A percentile compares a stretch with the other conserved stretches of the same genome.
Conservation (phyloP, 1,140 invertebrate species). For the Stenopsyche tienmushanensis region DNA sequence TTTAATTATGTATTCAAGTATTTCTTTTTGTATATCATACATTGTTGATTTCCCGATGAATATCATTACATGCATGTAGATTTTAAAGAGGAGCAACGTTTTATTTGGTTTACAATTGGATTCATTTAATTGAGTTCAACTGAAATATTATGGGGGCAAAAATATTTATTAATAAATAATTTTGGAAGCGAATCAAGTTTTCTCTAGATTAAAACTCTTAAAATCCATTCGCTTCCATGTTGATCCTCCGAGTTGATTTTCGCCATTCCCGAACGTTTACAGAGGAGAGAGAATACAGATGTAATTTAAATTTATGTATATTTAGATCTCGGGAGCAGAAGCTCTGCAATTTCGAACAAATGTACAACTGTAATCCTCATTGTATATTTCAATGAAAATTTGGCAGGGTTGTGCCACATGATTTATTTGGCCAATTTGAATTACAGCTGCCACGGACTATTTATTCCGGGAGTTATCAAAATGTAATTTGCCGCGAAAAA, state of each 20-base stretch:
- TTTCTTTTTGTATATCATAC: no score
- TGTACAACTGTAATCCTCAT: neutral
- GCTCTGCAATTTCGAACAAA: neutral
- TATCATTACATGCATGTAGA: no score
- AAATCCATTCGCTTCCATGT: neutral
- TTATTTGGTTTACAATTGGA: no score
- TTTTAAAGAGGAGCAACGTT: no score
- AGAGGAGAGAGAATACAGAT: neutral
- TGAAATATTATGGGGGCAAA: no score
- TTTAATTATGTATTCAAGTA: no score
- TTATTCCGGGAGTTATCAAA: neutral
- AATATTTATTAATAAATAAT: no score
- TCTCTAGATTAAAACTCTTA: no score
- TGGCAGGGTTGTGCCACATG: neutral
- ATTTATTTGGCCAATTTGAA: neutral
- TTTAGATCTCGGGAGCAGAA: neutral
- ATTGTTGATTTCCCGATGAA: no score
- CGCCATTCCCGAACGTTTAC: neutral
- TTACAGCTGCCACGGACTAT: no score
- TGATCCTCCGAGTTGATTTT: neutral
- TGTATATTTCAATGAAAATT: neutral
- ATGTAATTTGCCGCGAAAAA: neutral
- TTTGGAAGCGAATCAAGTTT: no score
- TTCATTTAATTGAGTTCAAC: no score
- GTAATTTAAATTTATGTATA: conserved; percentile 13